Conservation (phyloP, 2,113 vertebrate genomes). For the Microtus oregoni region DNA sequence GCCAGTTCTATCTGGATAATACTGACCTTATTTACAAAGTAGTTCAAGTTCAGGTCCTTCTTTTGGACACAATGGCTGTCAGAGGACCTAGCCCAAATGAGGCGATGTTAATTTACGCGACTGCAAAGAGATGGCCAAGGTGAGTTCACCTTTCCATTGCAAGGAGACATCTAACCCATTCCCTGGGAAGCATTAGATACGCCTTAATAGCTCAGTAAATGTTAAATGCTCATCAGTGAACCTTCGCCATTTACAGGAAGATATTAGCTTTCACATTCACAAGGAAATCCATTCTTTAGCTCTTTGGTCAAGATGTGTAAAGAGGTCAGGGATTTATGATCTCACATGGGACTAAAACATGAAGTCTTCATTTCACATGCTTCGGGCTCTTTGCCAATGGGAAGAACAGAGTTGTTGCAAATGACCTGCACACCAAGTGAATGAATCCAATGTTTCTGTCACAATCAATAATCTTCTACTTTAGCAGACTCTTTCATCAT, state of each 20-base stretch:
- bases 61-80: neutral
- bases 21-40: neutral
- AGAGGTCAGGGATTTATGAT: neutral
- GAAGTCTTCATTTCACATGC: neutral
- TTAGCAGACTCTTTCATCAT: neutral
- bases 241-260: neutral
- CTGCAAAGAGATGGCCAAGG: neutral
- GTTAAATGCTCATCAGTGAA: slow-evolving; percentile 9
- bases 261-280: neutral
- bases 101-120: neutral
- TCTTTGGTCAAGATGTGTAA: neutral
- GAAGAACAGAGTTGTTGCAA: slow-evolving; percentile 14
- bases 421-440: neutral
- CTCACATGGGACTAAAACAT: neutral
- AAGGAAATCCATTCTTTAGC: neutral
- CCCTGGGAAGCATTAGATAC: neutral
- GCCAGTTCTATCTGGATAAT: slow-evolving; percentile 58
- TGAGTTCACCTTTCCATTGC: neutral
- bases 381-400: neutral
- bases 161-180: neutral
- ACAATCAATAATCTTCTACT: neutral
- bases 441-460: neutral
- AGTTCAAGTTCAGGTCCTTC: slow-evolving; percentile 49
- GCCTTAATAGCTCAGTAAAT: neutral
- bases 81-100: neutral